phyloP scores from a whole-genome alignment of 2,888 invertebrate species.

The Bedellia somnulentella region DNA sequence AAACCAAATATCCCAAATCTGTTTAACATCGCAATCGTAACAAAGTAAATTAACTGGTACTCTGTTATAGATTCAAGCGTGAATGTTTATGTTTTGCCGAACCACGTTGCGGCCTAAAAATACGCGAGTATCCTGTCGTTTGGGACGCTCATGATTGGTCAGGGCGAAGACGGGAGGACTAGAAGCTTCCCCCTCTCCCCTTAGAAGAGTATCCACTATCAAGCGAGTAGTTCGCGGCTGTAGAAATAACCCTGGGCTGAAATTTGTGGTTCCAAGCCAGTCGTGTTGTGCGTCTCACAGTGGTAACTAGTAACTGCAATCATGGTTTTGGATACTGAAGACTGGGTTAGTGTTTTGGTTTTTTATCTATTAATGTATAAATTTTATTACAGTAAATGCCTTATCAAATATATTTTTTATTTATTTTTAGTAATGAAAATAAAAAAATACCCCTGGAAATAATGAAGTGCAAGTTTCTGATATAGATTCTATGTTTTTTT shows the following conservation, averaged over 20 bases:
- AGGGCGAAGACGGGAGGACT: conserved; percentile 37
- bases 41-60: no score
- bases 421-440: background rate
- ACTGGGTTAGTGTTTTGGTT: conserved; percentile 36
- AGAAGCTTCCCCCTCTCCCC: conserved; percentile 18
- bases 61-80: no score
- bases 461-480: background rate
- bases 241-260: conserved; percentile 59
- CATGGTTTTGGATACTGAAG: conserved; percentile 57
- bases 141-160: conserved; percentile 51
- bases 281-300: conserved; percentile 61
- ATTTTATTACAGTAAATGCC: background rate
- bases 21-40: no score
- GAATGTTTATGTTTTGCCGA: conserved; percentile 57
- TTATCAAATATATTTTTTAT: background rate
- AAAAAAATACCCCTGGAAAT: background rate
- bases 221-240: conserved; percentile 33
- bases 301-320: conserved; percentile 55
- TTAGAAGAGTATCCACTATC: conserved; percentile 20
- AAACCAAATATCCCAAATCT: no score
- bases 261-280: conserved; percentile 40
- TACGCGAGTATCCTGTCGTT: conserved; percentile 57
- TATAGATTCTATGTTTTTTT: background rate
- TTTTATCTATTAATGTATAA: background rate
- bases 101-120: conserved; percentile 56